Conservation (phyloP, 2,797 vertebrate species). For the Channa striata region DNA sequence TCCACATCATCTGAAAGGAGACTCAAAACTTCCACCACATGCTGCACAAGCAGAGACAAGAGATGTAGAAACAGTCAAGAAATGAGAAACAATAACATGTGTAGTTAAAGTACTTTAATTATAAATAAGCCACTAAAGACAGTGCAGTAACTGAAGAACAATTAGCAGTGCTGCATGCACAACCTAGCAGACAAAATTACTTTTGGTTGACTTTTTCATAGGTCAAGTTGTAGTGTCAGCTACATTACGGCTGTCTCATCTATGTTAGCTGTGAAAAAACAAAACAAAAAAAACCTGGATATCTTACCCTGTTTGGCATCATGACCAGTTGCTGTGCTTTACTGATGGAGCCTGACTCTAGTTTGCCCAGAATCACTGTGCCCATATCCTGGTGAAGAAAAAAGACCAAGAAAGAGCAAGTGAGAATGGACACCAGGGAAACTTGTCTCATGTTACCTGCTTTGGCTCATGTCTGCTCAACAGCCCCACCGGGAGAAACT, state of each 20-base stretch:
- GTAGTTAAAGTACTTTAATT: no score
- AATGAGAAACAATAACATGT: background rate
- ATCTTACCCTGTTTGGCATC: conserved; percentile 98
- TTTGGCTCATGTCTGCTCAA: no score
- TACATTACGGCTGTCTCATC: background rate
- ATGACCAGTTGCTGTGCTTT: conserved; percentile 98
- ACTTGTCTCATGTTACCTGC: no score
- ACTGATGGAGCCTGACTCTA: conserved; percentile 95
- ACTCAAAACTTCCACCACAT: conserved; percentile 95
- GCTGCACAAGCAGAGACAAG: conserved; percentile 76
- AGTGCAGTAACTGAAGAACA: no score
- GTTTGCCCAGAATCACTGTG: conserved; percentile 95
- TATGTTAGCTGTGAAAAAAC: background rate
- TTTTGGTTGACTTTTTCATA: no score
- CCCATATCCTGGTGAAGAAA: conserved; percentile 93
- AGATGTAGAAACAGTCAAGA: background rate
- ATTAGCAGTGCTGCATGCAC: no score
- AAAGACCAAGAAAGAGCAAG: background rate
- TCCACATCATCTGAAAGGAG: conserved; percentile 97
- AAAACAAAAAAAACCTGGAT: no score
- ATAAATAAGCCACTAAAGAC: no score
- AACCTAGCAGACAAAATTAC: no score
- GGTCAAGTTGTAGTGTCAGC: no score
- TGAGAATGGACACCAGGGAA: background rate
- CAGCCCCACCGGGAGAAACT: no score